These are phyloP conservation scores for Lepilemur ruficaudatus DNA, from an alignment of 2,797 vertebrate genomes.

Conservation along the genomic window DNA sequence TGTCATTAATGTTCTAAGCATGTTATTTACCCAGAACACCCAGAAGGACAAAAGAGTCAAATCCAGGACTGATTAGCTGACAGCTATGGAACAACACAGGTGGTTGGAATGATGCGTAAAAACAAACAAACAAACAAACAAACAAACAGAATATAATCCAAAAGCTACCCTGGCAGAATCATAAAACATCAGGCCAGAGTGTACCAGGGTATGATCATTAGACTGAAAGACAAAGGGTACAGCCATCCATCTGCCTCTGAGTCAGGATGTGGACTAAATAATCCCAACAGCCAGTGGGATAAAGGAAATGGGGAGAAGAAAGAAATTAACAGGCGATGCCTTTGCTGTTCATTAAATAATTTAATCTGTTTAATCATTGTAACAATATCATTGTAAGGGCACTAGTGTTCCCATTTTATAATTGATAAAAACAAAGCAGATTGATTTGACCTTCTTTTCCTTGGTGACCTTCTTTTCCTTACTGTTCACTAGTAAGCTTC, in stretches of 20 bases:
- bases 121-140: background rate
- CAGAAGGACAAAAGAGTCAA: background rate
- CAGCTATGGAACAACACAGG: background rate
- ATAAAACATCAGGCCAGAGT: background rate
- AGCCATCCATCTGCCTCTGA: rapidly evolving
- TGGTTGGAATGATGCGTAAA: background rate
- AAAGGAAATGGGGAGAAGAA: background rate
- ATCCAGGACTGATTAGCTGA: background rate
- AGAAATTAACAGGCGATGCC: rapidly evolving
- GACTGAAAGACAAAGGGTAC: background rate
- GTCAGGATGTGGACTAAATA: background rate
- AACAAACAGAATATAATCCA: background rate
- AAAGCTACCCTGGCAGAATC: background rate
- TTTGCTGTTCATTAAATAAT: background rate
- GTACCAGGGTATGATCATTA: background rate
- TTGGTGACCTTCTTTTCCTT: too few species aligned
- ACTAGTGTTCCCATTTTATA: background rate
- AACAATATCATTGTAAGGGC: background rate
- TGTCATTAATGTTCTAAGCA: background rate
- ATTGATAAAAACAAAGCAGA: background rate
- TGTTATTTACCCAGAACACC: background rate
- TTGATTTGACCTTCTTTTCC: background rate
- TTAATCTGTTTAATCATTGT: background rate
- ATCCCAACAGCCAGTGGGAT: background rate
- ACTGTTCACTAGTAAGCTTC: background rate